Conservation (phyloP, 2,113 vertebrate species). For the Seriola quinqueradiata region DNA sequence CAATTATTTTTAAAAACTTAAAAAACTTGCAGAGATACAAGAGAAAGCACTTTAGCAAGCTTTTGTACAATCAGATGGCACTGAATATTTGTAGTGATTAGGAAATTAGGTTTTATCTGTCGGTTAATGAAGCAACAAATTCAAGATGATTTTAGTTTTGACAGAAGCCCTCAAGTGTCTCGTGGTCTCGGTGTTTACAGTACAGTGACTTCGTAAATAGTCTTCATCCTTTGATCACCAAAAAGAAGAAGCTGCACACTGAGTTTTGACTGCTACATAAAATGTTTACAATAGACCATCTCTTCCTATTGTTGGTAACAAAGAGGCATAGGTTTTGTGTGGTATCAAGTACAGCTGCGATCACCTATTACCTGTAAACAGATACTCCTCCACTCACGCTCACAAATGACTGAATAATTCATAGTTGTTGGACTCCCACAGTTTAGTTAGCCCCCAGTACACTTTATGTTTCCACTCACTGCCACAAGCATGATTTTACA, state of each 20-base stretch:
- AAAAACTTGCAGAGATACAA: neutral
- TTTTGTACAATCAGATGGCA: conserved; percentile 22
- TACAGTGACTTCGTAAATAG: neutral
- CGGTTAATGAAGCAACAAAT: neutral
- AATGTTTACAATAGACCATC: conserved; percentile 60
- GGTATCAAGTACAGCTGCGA: conserved; percentile 57
- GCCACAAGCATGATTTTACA: conserved; percentile 17
- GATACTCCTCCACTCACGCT: conserved; percentile 70
- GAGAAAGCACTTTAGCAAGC: neutral
- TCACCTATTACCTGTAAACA: conserved; percentile 74
- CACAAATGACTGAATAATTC: conserved; percentile 82
- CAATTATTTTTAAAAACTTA: neutral
- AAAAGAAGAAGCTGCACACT: conserved; percentile 32
- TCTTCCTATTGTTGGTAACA: conserved; percentile 64
- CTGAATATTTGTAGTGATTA: neutral
- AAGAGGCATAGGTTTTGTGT: conserved; percentile 37
- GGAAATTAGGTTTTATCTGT: neutral
- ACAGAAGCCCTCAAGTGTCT: conserved; percentile 7
- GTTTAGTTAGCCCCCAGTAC: conserved; percentile 44
- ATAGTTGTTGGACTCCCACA: conserved; percentile 66
- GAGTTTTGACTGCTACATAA: conserved; percentile 46
- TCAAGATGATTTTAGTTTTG: neutral
- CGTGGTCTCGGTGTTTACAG: conserved; percentile 29
- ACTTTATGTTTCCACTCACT: conserved; percentile 46
- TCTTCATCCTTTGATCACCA: conserved; percentile 20